A percentile compares a stretch with the other conserved stretches of the same genome.
phyloP scores from a whole-genome alignment of 2,797 vertebrate species.

The Morus bassanus region DNA sequence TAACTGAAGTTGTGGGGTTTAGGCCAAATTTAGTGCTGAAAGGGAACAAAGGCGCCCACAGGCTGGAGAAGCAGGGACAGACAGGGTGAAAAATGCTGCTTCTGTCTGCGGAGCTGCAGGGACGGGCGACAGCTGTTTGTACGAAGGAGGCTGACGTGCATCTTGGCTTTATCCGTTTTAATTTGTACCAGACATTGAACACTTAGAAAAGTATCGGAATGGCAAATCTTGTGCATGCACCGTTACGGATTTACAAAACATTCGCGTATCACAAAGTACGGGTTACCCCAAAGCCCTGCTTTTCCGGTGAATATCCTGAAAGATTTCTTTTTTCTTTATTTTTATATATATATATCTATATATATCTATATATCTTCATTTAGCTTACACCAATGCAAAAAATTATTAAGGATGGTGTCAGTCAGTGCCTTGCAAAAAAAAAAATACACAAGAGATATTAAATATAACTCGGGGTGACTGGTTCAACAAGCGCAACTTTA shows the following conservation, averaged over 20 bases:
- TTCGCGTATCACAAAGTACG: not conserved
- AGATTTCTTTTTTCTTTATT: not conserved
- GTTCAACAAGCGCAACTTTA: not conserved
- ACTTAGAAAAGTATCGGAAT: not conserved
- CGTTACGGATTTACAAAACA: not conserved
- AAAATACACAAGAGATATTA: not conserved
- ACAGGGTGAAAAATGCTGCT: not conserved
- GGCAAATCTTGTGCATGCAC: not conserved
- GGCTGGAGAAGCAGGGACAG: not conserved
- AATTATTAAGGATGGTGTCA: not conserved
- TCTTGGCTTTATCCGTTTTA: slow-evolving; percentile 24
- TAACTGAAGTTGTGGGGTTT: accelerated
- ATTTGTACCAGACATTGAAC: slow-evolving; percentile 33
- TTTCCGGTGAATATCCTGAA: not conserved
- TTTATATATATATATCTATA: not conserved
- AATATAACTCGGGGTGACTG: accelerated
- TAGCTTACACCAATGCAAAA: not conserved
- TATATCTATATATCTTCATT: not conserved
- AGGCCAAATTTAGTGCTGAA: not conserved
- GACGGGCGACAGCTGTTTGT: not conserved
- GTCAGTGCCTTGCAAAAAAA: not conserved
- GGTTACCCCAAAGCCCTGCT: slow-evolving; percentile 29
- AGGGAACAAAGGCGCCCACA: not conserved
- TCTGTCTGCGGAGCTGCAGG: not conserved
- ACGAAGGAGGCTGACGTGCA: not conserved